phyloP scores from a whole-genome alignment of 2,888 invertebrate genomes.

The Lepidochitona cinerea region DNA sequence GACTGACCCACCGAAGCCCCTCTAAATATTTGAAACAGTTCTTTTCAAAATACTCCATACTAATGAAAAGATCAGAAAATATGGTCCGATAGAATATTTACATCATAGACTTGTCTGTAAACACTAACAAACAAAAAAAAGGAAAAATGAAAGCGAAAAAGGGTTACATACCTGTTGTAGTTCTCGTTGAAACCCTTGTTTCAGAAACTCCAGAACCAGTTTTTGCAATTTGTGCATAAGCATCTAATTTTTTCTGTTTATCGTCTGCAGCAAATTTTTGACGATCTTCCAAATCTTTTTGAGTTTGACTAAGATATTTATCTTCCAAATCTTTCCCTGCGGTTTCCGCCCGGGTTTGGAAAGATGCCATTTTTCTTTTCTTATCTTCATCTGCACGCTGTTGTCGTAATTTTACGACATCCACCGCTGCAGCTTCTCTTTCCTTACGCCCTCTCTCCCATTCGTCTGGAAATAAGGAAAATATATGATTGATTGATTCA shows the following conservation, averaged over 20 bases:
- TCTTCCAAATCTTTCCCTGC: constrained; percentile 40
- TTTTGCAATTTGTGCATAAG: constrained; percentile 47
- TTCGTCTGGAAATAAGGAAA: constrained; percentile 43
- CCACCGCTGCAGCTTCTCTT: constrained; percentile 40
- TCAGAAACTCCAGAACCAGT: constrained; percentile 7
- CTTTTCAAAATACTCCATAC: too few species aligned
- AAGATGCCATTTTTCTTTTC: constrained; percentile 63
- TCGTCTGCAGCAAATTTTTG: constrained; percentile 63
- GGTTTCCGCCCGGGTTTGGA: constrained; percentile 61
- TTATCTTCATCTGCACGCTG: constrained; percentile 67
- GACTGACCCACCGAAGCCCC: too few species aligned
- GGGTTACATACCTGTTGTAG: background rate
- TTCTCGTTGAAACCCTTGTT: background rate
- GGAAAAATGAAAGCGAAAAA: background rate
- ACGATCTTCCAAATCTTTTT: constrained; percentile 31
- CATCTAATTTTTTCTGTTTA: constrained; percentile 60
- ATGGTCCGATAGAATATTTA: too few species aligned
- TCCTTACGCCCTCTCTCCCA: constrained; percentile 45
- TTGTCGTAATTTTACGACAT: constrained; percentile 47
- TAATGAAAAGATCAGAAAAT: too few species aligned
- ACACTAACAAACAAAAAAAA: too few species aligned
- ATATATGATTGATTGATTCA: too few species aligned
- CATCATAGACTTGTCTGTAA: too few species aligned
- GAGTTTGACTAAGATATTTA: constrained; percentile 23
- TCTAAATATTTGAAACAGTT: too few species aligned